These are phyloP conservation scores for Agrochola lota DNA, from an alignment of 2,888 invertebrate species.

Conservation along the genomic window DNA sequence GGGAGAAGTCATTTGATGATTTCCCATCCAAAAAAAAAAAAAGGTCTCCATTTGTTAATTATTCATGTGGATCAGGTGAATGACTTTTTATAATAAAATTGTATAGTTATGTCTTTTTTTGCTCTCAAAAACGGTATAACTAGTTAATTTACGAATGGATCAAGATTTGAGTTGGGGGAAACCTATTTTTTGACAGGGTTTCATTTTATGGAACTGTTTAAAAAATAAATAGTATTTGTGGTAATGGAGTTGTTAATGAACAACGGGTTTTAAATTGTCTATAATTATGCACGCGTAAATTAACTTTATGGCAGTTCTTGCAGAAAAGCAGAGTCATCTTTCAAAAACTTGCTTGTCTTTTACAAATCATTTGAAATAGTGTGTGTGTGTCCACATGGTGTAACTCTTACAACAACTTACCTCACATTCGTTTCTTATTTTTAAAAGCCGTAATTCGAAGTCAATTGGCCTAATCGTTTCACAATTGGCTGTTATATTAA, in stretches of 20 bases:
- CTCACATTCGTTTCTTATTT: constrained; percentile 28
- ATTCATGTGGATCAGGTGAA: constrained; percentile 33
- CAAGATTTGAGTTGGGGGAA: constrained; percentile 7
- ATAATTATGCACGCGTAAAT: background rate
- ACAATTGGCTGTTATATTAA: constrained; percentile 60
- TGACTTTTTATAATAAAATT: constrained; percentile 34
- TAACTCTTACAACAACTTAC: constrained; percentile 21
- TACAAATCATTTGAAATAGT: background rate
- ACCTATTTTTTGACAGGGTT: constrained; percentile 5
- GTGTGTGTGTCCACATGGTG: background rate
- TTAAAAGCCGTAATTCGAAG: constrained; percentile 50
- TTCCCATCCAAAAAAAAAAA: too few relatives aligned
- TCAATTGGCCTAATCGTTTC: constrained; percentile 62
- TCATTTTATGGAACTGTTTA: background rate
- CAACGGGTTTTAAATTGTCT: too few relatives aligned
- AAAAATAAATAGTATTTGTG: background rate
- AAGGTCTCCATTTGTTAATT: constrained; percentile 32
- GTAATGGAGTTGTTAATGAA: background rate
- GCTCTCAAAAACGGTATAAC: constrained; percentile 29
- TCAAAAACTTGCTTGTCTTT: background rate
- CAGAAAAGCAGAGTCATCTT: background rate
- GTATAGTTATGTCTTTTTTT: constrained; percentile 21
- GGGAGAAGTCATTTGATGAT: too few relatives aligned
- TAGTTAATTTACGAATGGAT: constrained; percentile 42
- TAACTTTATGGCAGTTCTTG: background rate